Evolutionary conservation across 2,113 vertebrate genomes (phyloP).

Genomic region (Cheirogaleus medius): DNA sequence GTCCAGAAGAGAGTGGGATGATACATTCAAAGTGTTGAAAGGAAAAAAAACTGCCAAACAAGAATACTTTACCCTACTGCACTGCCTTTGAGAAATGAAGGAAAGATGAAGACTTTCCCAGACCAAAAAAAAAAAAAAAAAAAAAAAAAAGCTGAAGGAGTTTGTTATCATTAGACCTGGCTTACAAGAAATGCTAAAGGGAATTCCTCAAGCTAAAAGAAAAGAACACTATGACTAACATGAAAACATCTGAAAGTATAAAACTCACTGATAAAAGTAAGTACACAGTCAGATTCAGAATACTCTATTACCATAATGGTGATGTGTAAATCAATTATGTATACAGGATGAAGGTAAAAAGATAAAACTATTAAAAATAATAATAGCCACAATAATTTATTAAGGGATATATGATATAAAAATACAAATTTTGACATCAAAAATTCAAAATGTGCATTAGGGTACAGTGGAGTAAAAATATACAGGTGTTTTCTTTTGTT

Average conservation of each 20-base stretch:
- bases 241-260: too few relatives aligned
- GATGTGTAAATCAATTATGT: too few relatives aligned
- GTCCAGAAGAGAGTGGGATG: not conserved
- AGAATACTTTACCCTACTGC: not conserved
- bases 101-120: not conserved
- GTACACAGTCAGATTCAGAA: too few relatives aligned
- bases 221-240: too few relatives aligned
- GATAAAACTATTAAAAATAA: too few relatives aligned
- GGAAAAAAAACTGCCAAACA: not conserved
- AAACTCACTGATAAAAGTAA: too few relatives aligned
- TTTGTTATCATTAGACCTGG: not conserved
- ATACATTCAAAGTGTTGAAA: not conserved
- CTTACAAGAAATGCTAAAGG: not conserved
- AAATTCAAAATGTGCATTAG: not conserved
- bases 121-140: not conserved
- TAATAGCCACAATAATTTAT: not conserved
- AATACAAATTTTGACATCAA: not conserved
- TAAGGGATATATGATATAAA: not conserved
- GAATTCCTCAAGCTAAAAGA: not conserved
- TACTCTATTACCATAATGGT: too few relatives aligned
- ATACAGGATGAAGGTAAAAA: too few relatives aligned
- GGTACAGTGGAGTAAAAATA: not conserved
- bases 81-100: not conserved
- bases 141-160: not conserved
- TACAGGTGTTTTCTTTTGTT: not conserved